These are phyloP conservation scores for Sarcophaga subvicina DNA, from an alignment of 2,888 invertebrate genomes.

Conservation along the genomic window DNA sequence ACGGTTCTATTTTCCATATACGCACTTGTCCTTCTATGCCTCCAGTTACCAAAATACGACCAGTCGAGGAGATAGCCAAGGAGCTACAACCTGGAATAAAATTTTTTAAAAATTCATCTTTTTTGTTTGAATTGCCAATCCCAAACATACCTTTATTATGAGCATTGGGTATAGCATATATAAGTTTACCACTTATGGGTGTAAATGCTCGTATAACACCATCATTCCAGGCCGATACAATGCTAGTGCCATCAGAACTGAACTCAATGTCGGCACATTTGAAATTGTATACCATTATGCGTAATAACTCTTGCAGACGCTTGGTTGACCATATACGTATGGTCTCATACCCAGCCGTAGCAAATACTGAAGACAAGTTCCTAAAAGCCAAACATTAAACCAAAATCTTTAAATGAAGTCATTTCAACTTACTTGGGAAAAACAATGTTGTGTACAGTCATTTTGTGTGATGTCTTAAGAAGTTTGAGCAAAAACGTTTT, in stretches of 20 bases:
- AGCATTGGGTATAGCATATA: conserved; percentile 93
- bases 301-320: conserved; percentile 89
- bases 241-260: conserved; percentile 89
- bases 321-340: conserved; percentile 93
- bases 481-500: conserved; percentile 87
- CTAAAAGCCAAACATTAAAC: conserved; percentile 80
- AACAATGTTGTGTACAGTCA: conserved; percentile 89
- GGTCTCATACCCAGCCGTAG: conserved; percentile 92
- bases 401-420: neutral
- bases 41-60: conserved; percentile 90
- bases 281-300: conserved; percentile 94
- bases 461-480: conserved; percentile 91
- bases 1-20: conserved; percentile 89
- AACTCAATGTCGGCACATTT: conserved; percentile 91
- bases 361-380: conserved; percentile 91
- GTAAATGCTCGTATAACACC: conserved; percentile 92
- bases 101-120: neutral
- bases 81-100: conserved; percentile 84
- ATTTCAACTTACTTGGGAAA: conserved; percentile 89
- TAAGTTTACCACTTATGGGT: conserved; percentile 90
- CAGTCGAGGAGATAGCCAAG: conserved; percentile 88
- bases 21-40: conserved; percentile 96
- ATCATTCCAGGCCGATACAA: conserved; percentile 93
- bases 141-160: conserved; percentile 89
- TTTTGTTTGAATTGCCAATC: neutral